Evolutionary conservation across 2,113 vertebrate genomes (phyloP), one percentile per base, ranked within the genome.

Genomic region (Sinosuthora webbiana): DNA sequence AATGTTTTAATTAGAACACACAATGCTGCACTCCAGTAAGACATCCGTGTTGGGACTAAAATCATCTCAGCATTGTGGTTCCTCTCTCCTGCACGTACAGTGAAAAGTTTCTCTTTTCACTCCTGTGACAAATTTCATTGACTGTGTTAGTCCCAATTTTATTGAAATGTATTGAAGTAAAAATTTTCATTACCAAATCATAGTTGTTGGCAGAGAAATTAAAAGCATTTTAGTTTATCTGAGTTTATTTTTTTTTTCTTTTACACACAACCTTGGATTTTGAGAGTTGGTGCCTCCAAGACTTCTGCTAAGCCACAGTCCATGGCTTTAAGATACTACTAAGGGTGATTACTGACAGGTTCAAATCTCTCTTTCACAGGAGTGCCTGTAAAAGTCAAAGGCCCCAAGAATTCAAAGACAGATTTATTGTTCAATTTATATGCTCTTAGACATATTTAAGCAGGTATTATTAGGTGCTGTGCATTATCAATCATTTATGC

Each of bases 191-290:
- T 80, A 69, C 35, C 27, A 86, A 91, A 87, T 10, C 9, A 27
- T 41, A 15, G 42, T 27, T 80, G 63, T 50, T 49, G 24, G 11
- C 27, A 88, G 30, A 65, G 50, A 93, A 83, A 3, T 79, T 92
- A 80, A 88, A 95, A 28, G 30, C 27, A 74, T 86, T 95, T 88
- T 44, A 27, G 19, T 75, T 95, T 80, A 78, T 27, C 17, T 68
- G 49, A 30, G 20, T 83, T 64, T 73, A 35, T 76, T 82, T 9
- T 44, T 74, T 39, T 23, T 65, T 77, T 90, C 31, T 64, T 79
- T 89, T 17, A 44, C 9, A 49, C 13, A 18, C 49, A 52, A 88
- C 83, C 85, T 90, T 86, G 60, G 56, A 45, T 81, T 84, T 89
- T 70, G 56, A 93, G 47, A 75, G 5, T 4, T 89, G 22, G 18